Evolutionary conservation across 2,113 vertebrate species (phyloP).

Genomic region (Cynoglossus semilaevis): DNA sequence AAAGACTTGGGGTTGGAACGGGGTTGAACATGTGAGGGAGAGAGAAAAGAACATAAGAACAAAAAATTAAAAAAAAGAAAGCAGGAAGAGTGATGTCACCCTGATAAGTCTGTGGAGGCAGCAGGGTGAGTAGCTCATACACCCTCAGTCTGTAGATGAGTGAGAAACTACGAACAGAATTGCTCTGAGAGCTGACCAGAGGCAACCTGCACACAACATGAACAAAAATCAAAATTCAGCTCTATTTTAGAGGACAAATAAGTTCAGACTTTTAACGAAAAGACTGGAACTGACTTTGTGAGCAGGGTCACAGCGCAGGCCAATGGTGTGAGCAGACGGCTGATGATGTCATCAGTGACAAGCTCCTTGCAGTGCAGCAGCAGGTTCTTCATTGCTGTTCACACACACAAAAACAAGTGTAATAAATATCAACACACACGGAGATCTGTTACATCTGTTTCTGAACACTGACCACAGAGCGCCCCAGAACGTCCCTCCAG

Average conservation of each 20-base stretch:
- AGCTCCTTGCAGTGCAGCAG: slow-evolving; percentile 84
- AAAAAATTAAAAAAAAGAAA: neutral
- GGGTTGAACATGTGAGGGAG: no score
- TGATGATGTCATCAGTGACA: slow-evolving; percentile 84
- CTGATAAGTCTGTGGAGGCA: slow-evolving; percentile 86
- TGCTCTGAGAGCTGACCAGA: slow-evolving; percentile 82
- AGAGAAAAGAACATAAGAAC: neutral
- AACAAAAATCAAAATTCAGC: neutral
- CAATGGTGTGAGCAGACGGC: slow-evolving; percentile 83
- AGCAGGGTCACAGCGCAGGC: slow-evolving; percentile 84
- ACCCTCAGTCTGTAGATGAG: slow-evolving; percentile 84
- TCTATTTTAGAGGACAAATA: no score
- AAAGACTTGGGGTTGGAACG: no score
- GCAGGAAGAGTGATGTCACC: slow-evolving; percentile 65
- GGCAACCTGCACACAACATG: slow-evolving; percentile 76
- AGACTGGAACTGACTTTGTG: slow-evolving; percentile 80
- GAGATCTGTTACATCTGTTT: neutral
- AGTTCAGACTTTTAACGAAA: no score
- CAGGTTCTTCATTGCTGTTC: slow-evolving; percentile 86
- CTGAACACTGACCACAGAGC: slow-evolving; percentile 81
- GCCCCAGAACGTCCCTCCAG: slow-evolving; percentile 92
- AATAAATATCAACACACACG: neutral
- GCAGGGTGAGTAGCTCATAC: slow-evolving; percentile 85
- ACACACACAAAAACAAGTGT: slow-evolving; percentile 12
- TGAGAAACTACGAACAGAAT: slow-evolving; percentile 77